phyloP scores from a whole-genome alignment of 1,140 invertebrate species.

The Atopsyche davidsoni region DNA sequence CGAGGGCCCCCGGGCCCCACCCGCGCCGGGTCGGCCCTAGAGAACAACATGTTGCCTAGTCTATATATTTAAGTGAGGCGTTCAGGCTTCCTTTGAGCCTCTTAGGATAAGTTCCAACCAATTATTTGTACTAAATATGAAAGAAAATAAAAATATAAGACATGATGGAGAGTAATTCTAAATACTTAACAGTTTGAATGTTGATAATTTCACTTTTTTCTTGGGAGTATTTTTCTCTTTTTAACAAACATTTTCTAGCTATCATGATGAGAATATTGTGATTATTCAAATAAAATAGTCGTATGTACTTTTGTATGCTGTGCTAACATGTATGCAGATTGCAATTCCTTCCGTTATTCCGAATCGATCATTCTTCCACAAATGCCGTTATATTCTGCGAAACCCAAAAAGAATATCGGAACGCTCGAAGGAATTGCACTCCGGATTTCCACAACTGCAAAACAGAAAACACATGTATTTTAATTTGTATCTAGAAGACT shows the following conservation, averaged over 20 bases:
- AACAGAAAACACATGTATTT: conserved; percentile 5
- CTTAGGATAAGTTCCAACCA: conserved; percentile 30
- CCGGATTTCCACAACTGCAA: not conserved
- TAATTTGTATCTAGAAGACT: conserved; percentile 8
- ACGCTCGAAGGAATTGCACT: not conserved
- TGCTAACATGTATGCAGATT: conserved; percentile 4
- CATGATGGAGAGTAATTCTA: conserved; percentile 27
- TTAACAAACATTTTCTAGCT: conserved; percentile 8
- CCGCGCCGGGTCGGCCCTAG: conserved; percentile 15
- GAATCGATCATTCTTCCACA: too few relatives aligned
- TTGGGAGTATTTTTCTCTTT: conserved; percentile 1
- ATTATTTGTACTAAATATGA: conserved; percentile 31
- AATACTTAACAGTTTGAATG: conserved; percentile 27
- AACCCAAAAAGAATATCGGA: not conserved
- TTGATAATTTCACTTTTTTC: conserved; percentile 12
- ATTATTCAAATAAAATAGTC: conserved; percentile 18
- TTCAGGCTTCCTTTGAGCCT: conserved; percentile 12
- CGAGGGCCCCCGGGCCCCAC: conserved; percentile 3
- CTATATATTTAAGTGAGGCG: conserved; percentile 26
- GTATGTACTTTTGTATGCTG: conserved; percentile 17
- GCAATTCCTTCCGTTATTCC: not conserved
- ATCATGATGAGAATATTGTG: conserved; percentile 19
- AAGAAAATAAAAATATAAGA: conserved; percentile 22
- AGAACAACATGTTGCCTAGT: conserved; percentile 30
- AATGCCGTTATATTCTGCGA: not conserved